Base-by-base conservation (phyloP, 2,888 invertebrate genomes). In the Rhodophaea formosa region DNA sequence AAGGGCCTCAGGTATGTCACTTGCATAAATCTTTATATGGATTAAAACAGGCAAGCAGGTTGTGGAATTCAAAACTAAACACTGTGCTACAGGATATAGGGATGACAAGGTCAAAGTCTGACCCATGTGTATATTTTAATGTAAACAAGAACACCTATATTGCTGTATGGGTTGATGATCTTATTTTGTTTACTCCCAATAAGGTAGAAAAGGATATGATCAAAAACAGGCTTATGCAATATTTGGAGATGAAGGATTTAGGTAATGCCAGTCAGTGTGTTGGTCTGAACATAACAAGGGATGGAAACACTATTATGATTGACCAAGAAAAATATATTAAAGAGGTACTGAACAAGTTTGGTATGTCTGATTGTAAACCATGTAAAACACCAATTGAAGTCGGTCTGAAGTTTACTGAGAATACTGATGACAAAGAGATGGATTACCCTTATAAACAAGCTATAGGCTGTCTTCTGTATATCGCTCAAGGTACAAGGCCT, bases 401-500 rank as follows among this genome's bases (percentile, higher is more conserved):
- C 7, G 30, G 30, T 7, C 3, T 30, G 30, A 30, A 30, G 7
- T 7, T 30, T 30, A 7, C 6, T 30, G 30, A 30, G 6, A 30
- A 30, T 7, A 30, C 3, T 30, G 30, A 30, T 7, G 30, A 30
- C 3, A 7, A 30, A 30, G 7, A 30, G 7, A 30, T n/a, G 44
- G 57, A 59, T 6, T 53, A 30, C 12, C 65, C 67, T 7, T 68
- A 67, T 56, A 64, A 65, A 45, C 57, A 69, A 44, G 63, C 60
- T 0, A 60, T 69, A 45, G 68, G 68, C 3, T 61, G 45, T 17
- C 42, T 69, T 3, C 32, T 68, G 0, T 66, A 65, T 58, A 8
- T 70, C 10, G 63, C 65, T 35, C 66, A 66, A 64, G 66, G 57
- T 16, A 68, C 69, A 0, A 49, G 68, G 43, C 68, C 69, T 10